Conservation (phyloP, 2,797 vertebrate genomes). For the Oreochromis grahami region DNA sequence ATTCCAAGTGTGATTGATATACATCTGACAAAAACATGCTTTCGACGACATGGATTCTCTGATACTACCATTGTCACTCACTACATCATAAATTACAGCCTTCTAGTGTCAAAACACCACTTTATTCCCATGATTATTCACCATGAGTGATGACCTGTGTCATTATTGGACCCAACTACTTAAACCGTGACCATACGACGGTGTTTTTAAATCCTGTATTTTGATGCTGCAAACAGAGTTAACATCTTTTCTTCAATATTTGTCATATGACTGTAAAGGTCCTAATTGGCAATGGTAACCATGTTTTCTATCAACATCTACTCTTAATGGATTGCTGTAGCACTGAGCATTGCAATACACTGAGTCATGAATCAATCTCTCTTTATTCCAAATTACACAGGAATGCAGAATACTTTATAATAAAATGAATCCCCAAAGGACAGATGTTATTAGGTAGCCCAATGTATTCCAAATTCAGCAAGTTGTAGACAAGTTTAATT, state of each 20-base stretch:
- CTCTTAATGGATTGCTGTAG: background rate
- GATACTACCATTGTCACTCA: background rate
- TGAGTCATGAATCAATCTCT: background rate
- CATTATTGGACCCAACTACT: background rate
- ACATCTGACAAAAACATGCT: background rate
- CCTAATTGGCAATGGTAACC: background rate
- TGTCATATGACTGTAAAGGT: background rate
- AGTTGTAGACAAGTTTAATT: background rate
- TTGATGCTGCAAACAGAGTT: background rate
- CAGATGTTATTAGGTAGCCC: background rate
- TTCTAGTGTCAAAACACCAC: background rate
- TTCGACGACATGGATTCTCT: background rate
- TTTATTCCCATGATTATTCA: background rate
- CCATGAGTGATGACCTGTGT: background rate
- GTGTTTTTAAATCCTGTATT: background rate
- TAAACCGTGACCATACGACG: background rate
- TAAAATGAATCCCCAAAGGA: background rate
- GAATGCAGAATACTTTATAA: background rate
- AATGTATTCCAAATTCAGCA: background rate
- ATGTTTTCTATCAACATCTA: background rate
- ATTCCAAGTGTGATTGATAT: slow-evolving; percentile 31
- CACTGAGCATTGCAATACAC: background rate
- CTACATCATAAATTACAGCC: background rate
- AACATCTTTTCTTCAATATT: background rate
- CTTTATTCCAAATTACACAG: background rate